Percentiles rank a stretch among this genome's conserved stretches.
Evolutionary conservation across 2,113 vertebrate species (phyloP).

Genomic region (Hemichromis elongatus): DNA sequence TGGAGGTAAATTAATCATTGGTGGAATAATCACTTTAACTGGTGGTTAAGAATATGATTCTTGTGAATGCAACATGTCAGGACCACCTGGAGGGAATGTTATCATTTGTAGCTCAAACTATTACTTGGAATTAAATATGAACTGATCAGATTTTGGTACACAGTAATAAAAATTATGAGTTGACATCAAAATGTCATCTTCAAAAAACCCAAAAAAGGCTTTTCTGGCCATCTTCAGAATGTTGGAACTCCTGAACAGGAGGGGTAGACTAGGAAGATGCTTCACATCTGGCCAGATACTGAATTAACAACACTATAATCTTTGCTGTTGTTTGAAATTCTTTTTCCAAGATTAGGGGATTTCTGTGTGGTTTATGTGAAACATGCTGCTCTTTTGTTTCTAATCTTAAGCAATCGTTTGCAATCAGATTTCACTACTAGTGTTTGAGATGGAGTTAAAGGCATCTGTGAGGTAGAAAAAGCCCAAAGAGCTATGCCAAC

Average conservation of each 20-base stretch:
- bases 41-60: too few relatives aligned
- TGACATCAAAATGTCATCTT: not conserved
- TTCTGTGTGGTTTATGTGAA: not conserved
- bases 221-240: not conserved
- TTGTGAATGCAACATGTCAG: too few relatives aligned
- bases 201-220: not conserved
- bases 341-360: not conserved
- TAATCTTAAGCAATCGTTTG: not conserved
- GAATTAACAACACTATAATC: too few relatives aligned
- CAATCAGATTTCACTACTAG: not conserved
- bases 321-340: too few relatives aligned
- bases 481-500: constrained; percentile 9
- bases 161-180: not conserved
- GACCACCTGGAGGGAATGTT: too few relatives aligned
- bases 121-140: too few relatives aligned
- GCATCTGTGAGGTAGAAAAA: not conserved
- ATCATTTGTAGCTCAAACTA: too few relatives aligned
- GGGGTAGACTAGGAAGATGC: not conserved
- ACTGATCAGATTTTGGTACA: too few relatives aligned
- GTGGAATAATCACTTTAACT: too few relatives aligned
- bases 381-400: not conserved
- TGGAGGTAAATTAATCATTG: not conserved
- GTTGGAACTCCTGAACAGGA: not conserved
- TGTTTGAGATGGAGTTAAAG: not conserved
- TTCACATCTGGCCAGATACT: not conserved